Conservation (phyloP, 1,140 invertebrate genomes). For the Drosophila kurseongensis region DNA sequence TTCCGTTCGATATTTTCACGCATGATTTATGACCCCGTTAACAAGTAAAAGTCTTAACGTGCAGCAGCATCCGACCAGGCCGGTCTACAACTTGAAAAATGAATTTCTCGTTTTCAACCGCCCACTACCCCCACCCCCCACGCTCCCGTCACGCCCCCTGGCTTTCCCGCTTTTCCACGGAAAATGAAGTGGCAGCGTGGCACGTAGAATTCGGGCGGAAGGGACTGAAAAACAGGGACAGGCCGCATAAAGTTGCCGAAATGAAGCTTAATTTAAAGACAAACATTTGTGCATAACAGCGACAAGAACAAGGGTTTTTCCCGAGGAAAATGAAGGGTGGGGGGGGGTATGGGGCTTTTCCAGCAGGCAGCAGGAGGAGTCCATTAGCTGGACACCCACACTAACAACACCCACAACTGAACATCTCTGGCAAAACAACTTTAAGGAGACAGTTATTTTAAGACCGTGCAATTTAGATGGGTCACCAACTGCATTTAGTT, state of each 20-base stretch:
- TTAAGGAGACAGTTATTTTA: slow-evolving; percentile 1
- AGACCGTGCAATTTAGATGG: background rate
- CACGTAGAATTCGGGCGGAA: slow-evolving; percentile 57
- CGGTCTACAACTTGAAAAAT: slow-evolving; percentile 74
- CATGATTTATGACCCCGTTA: slow-evolving; percentile 82
- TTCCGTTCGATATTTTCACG: slow-evolving; percentile 82
- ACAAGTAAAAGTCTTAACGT: slow-evolving; percentile 81
- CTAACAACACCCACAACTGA: background rate
- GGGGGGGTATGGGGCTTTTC: background rate
- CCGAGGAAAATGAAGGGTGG: background rate
- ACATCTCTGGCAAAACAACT: background rate
- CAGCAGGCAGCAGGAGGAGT: slow-evolving; percentile 1
- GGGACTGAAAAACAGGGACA: slow-evolving; percentile 17
- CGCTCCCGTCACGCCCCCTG: background rate
- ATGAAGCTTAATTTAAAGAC: slow-evolving; percentile 75
- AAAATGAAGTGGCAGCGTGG: slow-evolving; percentile 65
- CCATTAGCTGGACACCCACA: slow-evolving; percentile 13
- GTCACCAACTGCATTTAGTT: background rate
- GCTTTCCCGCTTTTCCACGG: slow-evolving; percentile 4
- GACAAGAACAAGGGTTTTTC: slow-evolving; percentile 33
- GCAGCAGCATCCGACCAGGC: slow-evolving; percentile 49
- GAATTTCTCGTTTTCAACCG: slow-evolving; percentile 74
- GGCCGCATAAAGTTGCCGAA: slow-evolving; percentile 64
- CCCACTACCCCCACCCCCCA: slow-evolving; percentile 1
- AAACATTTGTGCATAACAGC: slow-evolving; percentile 63